Conservation (phyloP, 1,140 invertebrate species). For the Sweltsa coloradensis region DNA sequence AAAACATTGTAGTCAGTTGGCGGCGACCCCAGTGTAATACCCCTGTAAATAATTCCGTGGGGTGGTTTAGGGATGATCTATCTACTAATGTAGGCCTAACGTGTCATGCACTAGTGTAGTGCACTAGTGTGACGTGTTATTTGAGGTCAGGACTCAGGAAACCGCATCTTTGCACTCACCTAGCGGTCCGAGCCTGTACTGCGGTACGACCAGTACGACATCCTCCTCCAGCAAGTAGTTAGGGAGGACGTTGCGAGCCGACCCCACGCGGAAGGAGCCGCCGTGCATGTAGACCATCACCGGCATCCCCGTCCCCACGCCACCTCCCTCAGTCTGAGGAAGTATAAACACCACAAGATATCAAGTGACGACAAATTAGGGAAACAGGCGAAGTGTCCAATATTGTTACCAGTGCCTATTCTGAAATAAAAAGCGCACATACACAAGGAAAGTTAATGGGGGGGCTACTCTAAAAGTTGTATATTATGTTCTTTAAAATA, state of each 20-base stretch:
- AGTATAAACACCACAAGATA: neutral
- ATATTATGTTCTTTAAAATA: neutral
- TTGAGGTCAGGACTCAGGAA: neutral
- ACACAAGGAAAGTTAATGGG: neutral
- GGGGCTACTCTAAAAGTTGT: neutral
- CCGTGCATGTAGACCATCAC: slow-evolving; percentile 16
- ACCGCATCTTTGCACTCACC: slow-evolving; percentile 18
- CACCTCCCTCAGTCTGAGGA: neutral
- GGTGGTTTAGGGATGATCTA: neutral
- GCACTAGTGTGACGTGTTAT: neutral
- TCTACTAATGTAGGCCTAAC: neutral
- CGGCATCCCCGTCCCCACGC: neutral
- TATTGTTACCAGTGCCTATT: too few relatives aligned
- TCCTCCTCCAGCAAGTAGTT: slow-evolving; percentile 24
- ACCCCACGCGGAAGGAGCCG: slow-evolving; percentile 15
- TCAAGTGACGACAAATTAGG: too few relatives aligned
- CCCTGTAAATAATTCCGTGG: neutral
- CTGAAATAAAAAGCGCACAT: neutral
- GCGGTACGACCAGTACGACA: slow-evolving; percentile 25
- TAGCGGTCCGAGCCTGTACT: slow-evolving; percentile 28
- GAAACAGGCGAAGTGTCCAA: too few relatives aligned
- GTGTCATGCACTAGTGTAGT: neutral
- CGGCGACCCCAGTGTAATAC: neutral
- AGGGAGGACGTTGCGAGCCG: slow-evolving; percentile 17
- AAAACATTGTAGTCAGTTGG: neutral